Evolutionary conservation across 1,140 invertebrate species (phyloP).

Genomic region (Lanistes nyassanus): DNA sequence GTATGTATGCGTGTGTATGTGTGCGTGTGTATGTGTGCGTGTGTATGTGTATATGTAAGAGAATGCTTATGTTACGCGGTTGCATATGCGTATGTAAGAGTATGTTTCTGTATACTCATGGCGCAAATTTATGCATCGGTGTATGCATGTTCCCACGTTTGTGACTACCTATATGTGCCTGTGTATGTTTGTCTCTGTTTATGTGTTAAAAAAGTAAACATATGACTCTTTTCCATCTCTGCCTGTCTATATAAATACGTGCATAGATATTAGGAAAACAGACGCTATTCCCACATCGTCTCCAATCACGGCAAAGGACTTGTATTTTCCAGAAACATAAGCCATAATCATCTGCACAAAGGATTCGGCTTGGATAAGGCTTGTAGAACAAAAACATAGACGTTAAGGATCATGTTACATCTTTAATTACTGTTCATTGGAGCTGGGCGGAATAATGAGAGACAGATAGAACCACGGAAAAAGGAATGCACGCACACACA

Average conservation of each 20-base stretch:
- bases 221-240: too few species aligned
- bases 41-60: not conserved
- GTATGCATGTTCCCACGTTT: too few species aligned
- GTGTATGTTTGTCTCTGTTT: too few species aligned
- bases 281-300: too few species aligned
- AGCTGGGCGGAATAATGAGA: not conserved
- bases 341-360: not conserved
- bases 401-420: not conserved
- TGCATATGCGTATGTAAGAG: not conserved
- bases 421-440: not conserved
- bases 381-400: not conserved
- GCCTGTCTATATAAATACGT: too few species aligned
- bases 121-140: not conserved
- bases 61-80: not conserved
- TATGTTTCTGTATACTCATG: too few species aligned
- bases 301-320: too few species aligned
- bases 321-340: not conserved
- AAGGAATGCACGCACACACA: constrained; percentile 12
- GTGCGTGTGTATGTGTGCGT: constrained; percentile 7
- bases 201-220: not conserved
- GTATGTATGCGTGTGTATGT: not conserved
- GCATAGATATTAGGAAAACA: too few species aligned
- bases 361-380: too few species aligned
- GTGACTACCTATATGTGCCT: not conserved
- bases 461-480: constrained; percentile 16